Conservation (phyloP, 2,797 vertebrate species). For the Enteromius argenteus region DNA sequence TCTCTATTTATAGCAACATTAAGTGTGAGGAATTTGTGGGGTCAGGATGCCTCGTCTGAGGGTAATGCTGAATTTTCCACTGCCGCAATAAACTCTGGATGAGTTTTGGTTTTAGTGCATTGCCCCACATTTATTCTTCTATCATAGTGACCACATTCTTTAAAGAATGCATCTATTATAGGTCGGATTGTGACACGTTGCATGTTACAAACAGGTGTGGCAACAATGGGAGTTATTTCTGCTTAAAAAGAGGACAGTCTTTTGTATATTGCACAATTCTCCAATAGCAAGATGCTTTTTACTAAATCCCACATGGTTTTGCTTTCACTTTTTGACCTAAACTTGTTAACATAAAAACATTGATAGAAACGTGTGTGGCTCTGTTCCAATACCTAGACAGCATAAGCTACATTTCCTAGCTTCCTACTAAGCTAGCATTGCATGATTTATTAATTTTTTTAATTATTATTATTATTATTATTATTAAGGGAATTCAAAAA, state of each 20-base stretch:
- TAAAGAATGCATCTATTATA: constrained; percentile 1
- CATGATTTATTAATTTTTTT: not conserved
- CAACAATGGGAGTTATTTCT: not conserved
- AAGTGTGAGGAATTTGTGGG: constrained; percentile 79
- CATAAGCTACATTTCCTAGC: not conserved
- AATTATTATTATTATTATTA: no score
- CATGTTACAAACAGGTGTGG: not conserved
- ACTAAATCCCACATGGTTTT: not conserved
- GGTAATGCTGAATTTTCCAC: constrained; percentile 73
- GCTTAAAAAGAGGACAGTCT: not conserved
- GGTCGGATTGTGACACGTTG: not conserved
- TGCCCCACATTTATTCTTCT: not conserved
- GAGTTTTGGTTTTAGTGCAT: not conserved
- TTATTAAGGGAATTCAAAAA: not conserved
- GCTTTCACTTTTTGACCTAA: not conserved
- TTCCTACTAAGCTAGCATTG: not conserved
- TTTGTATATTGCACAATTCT: not conserved
- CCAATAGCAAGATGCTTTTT: not conserved
- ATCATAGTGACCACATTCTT: not conserved
- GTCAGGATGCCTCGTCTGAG: constrained; percentile 67
- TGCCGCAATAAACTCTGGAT: constrained; percentile 46
- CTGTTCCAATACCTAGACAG: not conserved
- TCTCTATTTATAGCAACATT: constrained; percentile 77
- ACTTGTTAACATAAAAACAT: not conserved
- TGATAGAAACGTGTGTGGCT: not conserved